Evolutionary conservation across 92 coral and sea anemone genomes (phyloP), one percentile per base, ranked within the genome.

Genomic region (Metridium senile): DNA sequence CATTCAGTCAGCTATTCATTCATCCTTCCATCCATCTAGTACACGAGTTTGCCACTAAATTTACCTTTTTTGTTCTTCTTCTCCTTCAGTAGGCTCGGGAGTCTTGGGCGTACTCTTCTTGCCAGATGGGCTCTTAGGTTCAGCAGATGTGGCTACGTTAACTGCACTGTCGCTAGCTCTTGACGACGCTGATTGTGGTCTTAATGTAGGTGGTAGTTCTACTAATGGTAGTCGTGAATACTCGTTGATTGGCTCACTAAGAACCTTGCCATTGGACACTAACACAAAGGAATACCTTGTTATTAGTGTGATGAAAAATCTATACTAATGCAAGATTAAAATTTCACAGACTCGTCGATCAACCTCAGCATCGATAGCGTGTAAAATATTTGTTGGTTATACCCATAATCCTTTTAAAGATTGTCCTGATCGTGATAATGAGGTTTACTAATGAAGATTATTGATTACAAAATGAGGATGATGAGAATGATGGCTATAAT

Each of bases 181-280:
- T 51, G 91, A 85, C 19, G 94, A 81, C 8, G 97, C 92, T 11
- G 97, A 91, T 88, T 85, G 97, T 63, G 93, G 97, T 82, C 97
- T 85, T 11, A 87, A 27, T 54, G 89, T 79, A 56, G 88, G 91
- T 65, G 99, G 99, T 45, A 95, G 77, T 57, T 95, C 99, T 47
- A 95, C 99, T 53, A 95, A 82, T 25, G 99, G 96, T 65, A 95
- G 81, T 75, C 99, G 97, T 53, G 91, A 79, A 70, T 85, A 72
- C 31, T 91, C 98, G 26, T 79, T 70, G 74, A 82, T 62, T 31
- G 82, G 83, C 58, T 93, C 97, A 32, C 81, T 71, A 1, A 97
- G 98, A 27, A 78, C 83, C 84, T 93, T 93, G 17, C 96, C 96
- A 75, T 70, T 80, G 74, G 66, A 7, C 54, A 77, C 58, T 65